Percentiles rank a stretch among this genome's conserved stretches.
Conservation (phyloP, 2,888 invertebrate species). For the Agrypnus murinus region DNA sequence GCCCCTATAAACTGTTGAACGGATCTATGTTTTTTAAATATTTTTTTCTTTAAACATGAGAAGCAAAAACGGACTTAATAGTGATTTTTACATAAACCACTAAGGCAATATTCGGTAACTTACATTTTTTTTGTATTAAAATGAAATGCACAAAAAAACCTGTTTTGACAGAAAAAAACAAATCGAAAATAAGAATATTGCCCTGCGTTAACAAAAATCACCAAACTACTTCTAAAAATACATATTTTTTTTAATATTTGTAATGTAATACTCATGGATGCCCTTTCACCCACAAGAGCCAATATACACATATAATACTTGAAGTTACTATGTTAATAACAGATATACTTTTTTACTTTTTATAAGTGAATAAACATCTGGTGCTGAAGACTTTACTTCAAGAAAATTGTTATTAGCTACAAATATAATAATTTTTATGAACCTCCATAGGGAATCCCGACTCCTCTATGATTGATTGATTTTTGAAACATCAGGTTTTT, state of each 20-base stretch:
- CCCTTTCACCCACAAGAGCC: conserved; percentile 69
- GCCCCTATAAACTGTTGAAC: conserved; percentile 66
- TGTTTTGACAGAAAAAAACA: conserved; percentile 31
- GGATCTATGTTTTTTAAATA: conserved; percentile 61
- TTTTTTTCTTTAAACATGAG: conserved; percentile 55
- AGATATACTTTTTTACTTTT: conserved; percentile 57
- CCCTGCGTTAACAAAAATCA: conserved; percentile 67
- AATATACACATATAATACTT: conserved; percentile 67
- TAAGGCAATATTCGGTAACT: conserved; percentile 62
- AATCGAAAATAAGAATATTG: conserved; percentile 60
- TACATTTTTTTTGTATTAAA: conserved; percentile 28
- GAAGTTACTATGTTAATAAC: conserved; percentile 65
- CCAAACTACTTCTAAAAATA: conserved; percentile 59
- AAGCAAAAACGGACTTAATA: conserved; percentile 63
- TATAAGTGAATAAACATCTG: conserved; percentile 49
- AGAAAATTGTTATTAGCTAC: conserved; percentile 45
- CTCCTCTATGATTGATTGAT: no score
- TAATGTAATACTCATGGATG: conserved; percentile 63
- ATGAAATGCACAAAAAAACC: conserved; percentile 25
- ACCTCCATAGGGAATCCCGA: conserved; percentile 32
- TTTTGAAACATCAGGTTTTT: no score
- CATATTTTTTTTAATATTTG: conserved; percentile 57
- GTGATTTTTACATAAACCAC: conserved; percentile 65
- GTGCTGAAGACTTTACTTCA: conserved; percentile 45
- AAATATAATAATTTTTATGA: conserved; percentile 36